Conservation (phyloP, 1,140 invertebrate genomes). For the Teleopsis dalmanni region DNA sequence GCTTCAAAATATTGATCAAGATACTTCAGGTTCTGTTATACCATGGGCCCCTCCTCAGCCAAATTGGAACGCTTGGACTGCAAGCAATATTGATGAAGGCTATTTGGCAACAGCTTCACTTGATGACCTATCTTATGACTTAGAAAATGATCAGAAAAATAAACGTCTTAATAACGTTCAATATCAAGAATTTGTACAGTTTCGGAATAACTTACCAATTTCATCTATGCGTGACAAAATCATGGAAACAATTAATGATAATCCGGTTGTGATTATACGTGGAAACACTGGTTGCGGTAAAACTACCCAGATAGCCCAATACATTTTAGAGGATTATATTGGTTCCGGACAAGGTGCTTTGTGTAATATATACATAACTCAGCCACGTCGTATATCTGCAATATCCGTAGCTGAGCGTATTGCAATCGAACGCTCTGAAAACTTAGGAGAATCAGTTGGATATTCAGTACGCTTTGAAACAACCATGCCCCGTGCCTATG, state of each 20-base stretch:
- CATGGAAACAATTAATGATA: slow-evolving; percentile 76
- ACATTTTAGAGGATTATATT: slow-evolving; percentile 92
- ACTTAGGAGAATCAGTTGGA: slow-evolving; percentile 70
- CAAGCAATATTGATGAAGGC: slow-evolving; percentile 90
- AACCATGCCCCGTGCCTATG: slow-evolving; percentile 80
- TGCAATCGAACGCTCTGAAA: slow-evolving; percentile 76
- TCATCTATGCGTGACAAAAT: slow-evolving; percentile 63
- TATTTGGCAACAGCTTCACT: slow-evolving; percentile 71
- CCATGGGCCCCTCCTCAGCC: slow-evolving; percentile 89
- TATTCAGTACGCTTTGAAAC: slow-evolving; percentile 93
- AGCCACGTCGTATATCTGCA: slow-evolving; percentile 89
- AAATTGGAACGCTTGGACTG: slow-evolving; percentile 96
- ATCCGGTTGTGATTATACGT: slow-evolving; percentile 78
- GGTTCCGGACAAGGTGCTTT: slow-evolving; percentile 72
- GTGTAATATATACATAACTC: slow-evolving; percentile 86
- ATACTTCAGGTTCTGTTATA: slow-evolving; percentile 53
- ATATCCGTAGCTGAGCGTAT: slow-evolving; percentile 90
- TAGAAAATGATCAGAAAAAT: slow-evolving; percentile 57
- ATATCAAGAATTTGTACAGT: slow-evolving; percentile 47
- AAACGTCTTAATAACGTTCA: slow-evolving; percentile 33
- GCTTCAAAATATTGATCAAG: slow-evolving; percentile 6
- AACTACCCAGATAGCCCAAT: slow-evolving; percentile 86
- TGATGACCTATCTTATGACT: slow-evolving; percentile 72
- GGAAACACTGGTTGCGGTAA: slow-evolving; percentile 94
- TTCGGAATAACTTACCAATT: slow-evolving; percentile 70